A percentile compares a stretch with the other conserved stretches of the same genome.
These are phyloP conservation scores for Trichonephila clavata DNA, from an alignment of 1,140 invertebrate genomes.

Conservation along the genomic window DNA sequence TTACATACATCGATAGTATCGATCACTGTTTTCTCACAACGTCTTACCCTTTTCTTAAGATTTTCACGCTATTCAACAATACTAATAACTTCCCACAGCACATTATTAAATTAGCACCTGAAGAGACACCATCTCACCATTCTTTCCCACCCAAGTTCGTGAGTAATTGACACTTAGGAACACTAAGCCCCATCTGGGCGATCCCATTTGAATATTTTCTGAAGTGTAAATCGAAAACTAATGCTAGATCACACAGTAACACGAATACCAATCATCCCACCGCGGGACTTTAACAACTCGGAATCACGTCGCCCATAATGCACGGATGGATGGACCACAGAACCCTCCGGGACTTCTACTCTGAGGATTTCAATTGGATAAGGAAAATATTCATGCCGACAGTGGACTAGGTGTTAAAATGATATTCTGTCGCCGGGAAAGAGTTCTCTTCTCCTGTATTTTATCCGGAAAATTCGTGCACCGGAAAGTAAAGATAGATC, in stretches of 20 bases:
- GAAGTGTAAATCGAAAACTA: conserved; percentile 18
- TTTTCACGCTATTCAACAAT: background rate
- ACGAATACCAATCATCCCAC: background rate
- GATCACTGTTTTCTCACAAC: no score
- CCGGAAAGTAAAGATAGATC: background rate
- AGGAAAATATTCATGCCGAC: conserved; percentile 13
- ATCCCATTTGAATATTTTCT: background rate
- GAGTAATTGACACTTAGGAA: conserved; percentile 9
- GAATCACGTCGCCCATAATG: conserved; percentile 26
- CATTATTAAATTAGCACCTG: background rate
- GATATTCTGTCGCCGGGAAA: background rate
- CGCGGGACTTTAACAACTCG: background rate
- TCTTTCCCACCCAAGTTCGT: background rate
- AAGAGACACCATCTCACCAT: background rate
- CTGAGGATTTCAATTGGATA: conserved; percentile 12
- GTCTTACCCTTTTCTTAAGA: background rate
- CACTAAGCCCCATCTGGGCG: background rate
- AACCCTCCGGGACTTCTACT: background rate
- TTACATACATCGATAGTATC: no score
- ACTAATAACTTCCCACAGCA: background rate
- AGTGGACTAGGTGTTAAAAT: conserved; percentile 16
- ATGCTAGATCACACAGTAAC: background rate
- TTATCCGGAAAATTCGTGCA: background rate
- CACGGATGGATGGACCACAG: background rate
- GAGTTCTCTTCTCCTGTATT: background rate